A percentile compares a stretch with the other conserved stretches of the same genome.
These are phyloP conservation scores for Stercorarius parasiticus DNA, from an alignment of 2,113 vertebrate species.

Conservation along the genomic window DNA sequence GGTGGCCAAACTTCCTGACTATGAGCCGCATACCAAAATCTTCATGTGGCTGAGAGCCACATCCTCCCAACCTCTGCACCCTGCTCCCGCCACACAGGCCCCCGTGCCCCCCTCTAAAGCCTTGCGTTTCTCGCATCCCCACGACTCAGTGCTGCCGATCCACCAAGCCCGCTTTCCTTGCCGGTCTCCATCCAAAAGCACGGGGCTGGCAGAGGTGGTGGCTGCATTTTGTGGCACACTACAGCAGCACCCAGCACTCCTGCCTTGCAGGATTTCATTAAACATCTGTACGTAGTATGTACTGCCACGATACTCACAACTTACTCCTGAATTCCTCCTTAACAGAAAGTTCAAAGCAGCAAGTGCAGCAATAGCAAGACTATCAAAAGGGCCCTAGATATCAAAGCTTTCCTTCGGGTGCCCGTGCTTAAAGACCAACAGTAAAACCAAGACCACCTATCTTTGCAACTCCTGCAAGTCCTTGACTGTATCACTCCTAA, in stretches of 20 bases:
- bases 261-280: background rate
- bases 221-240: fast-evolving
- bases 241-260: background rate
- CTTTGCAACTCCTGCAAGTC: background rate
- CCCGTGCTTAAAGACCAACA: background rate
- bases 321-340: background rate
- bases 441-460: background rate
- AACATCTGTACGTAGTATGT: background rate
- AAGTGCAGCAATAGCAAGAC: background rate
- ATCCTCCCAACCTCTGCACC: background rate
- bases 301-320: background rate
- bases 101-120: fast-evolving
- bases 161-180: fast-evolving
- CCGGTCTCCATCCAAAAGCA: fast-evolving
- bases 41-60: background rate
- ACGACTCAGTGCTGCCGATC: fast-evolving
- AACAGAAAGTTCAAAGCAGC: background rate
- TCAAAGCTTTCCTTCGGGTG: fast-evolving
- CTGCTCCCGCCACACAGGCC: background rate
- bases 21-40: background rate
- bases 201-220: background rate
- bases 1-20: constrained; percentile 39
- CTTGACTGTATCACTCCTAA: background rate
- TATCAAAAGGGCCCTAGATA: background rate
- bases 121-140: fast-evolving